Evolutionary conservation across 1,140 invertebrate genomes (phyloP).

Genomic region (Globodera rostochiensis): DNA sequence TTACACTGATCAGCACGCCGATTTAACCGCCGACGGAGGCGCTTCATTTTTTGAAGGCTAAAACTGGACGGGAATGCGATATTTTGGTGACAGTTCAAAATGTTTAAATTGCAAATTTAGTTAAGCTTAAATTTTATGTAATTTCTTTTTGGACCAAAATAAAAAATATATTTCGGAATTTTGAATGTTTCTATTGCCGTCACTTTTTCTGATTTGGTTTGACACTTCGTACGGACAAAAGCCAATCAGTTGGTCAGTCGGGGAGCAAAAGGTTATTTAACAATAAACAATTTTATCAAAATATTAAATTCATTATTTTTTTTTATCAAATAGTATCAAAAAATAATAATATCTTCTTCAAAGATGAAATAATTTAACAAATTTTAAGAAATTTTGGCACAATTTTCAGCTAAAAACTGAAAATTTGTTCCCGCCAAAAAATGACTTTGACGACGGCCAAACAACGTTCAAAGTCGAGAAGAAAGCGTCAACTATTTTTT

Average conservation of each 20-base stretch:
- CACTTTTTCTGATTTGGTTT: background rate
- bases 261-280: background rate
- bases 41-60: too few relatives aligned
- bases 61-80: too few relatives aligned
- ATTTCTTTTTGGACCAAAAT: too few relatives aligned
- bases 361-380: background rate
- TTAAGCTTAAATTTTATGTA: too few relatives aligned
- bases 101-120: too few relatives aligned
- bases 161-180: too few relatives aligned
- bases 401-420: background rate
- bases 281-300: background rate
- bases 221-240: background rate
- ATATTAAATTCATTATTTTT: background rate
- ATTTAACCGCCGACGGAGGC: too few relatives aligned
- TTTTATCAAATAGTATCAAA: background rate
- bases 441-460: background rate
- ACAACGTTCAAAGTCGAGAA: background rate
- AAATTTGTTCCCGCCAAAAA: background rate
- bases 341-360: too few relatives aligned
- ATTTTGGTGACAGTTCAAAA: too few relatives aligned
- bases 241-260: background rate
- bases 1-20: too few relatives aligned
- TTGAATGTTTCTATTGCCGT: background rate
- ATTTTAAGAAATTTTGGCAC: background rate
- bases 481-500: background rate